phyloP scores from a whole-genome alignment of 1,140 invertebrate species.

The Tetranychus urticae region DNA sequence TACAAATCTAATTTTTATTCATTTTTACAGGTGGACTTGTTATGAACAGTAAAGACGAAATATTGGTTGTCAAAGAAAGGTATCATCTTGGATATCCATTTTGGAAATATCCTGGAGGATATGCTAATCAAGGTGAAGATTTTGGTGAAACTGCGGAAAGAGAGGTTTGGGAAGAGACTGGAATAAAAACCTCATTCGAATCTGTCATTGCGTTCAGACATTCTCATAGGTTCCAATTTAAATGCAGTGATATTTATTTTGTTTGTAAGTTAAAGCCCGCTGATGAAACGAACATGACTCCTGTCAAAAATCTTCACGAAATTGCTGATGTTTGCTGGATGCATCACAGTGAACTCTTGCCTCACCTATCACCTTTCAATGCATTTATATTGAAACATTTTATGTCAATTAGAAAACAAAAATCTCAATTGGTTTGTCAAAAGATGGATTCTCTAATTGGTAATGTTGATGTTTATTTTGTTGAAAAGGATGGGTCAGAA shows the following conservation, averaged over 20 bases:
- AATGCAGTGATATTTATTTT: constrained; percentile 61
- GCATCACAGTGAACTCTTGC: not conserved
- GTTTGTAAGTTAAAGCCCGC: constrained; percentile 41
- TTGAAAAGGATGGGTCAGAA: not conserved
- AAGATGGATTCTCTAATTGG: not conserved
- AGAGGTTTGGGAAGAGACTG: constrained; percentile 74
- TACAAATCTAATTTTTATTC: not conserved
- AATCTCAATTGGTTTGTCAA: not conserved
- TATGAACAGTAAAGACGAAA: constrained; percentile 41
- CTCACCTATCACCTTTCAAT: constrained; percentile 1
- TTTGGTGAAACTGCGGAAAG: constrained; percentile 46
- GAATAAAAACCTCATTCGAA: constrained; percentile 43
- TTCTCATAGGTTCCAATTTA: constrained; percentile 33
- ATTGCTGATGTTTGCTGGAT: constrained; percentile 56
- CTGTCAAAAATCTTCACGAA: constrained; percentile 26
- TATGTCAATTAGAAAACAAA: not conserved
- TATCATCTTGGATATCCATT: constrained; percentile 13
- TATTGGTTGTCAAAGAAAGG: constrained; percentile 55
- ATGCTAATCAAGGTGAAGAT: constrained; percentile 65
- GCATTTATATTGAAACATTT: constrained; percentile 2
- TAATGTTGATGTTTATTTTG: not conserved
- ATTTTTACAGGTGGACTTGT: constrained; percentile 46
- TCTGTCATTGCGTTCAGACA: constrained; percentile 53
- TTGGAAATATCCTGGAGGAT: constrained; percentile 84
- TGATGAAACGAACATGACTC: constrained; percentile 9